Base-by-base conservation (phyloP, 2,888 invertebrate genomes). In the Tetragonisca angustula region DNA sequence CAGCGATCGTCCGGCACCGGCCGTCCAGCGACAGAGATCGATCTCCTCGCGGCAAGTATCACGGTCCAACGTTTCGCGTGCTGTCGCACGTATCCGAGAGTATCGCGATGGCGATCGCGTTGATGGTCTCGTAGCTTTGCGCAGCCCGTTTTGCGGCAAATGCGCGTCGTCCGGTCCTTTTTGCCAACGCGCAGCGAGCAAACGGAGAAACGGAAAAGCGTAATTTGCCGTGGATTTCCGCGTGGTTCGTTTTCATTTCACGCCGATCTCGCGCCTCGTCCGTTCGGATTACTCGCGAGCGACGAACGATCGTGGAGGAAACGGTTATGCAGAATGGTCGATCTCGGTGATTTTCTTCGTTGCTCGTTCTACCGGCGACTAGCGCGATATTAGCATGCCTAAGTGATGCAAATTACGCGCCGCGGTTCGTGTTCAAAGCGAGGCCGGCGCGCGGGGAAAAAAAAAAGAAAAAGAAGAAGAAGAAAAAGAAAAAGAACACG, bases 381-480 rank as follows among this genome's bases (percentile, higher is more conserved):
- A 84, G 62, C 64, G 56, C 76, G 50, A 61, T 68, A 91, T 90
- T 88, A 90, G 88, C 88, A 83, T 86, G 77, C 81, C 78, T 82
- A 78, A 83, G 67, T 80, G 86, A 91, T 91, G 91, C 89, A 91
- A 92, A 91, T 92, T 90, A 76, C 75, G 64, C 27, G 19, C 24
- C 62, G 32, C 17, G 24, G 56, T 76, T 72, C 64, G 69, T 64
- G 68, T 62, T 72, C 62, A 27, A 76, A 78, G 61, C 68, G 49
- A 56, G 62, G 64, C 54, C 79, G 62, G 78, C 59, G 61, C 49
- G 59, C 59, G 6, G 24, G 19, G 17, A 27, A 9, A 27, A 21
- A n/a, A 21, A 19, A n/a, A 6, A 69, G 71, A 56, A 27, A 21
- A 19, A n/a, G 2, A 69, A 74, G 52, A 27, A 15, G 5, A 61